phyloP scores from a whole-genome alignment of 2,797 vertebrate species.

The Pygocentrus nattereri region DNA sequence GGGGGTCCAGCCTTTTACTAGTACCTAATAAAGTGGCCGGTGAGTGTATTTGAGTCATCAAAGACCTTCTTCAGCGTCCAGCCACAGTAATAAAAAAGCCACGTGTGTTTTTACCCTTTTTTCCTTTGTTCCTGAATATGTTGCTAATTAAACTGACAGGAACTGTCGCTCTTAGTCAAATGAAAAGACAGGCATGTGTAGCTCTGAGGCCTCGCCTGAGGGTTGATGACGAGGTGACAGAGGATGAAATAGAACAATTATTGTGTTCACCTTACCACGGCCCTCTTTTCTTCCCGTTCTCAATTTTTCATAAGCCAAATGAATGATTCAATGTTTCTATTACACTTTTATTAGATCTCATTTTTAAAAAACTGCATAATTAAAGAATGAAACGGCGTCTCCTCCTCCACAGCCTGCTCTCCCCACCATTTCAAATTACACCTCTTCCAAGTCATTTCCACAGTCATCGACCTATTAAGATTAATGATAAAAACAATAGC shows the following conservation, averaged over 20 bases:
- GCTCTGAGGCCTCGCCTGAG: slow-evolving; percentile 62
- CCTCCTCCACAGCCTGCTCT: slow-evolving; percentile 58
- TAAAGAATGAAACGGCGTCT: slow-evolving; percentile 65
- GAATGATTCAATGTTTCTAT: slow-evolving; percentile 79
- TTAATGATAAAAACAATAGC: slow-evolving; percentile 72
- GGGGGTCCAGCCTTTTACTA: too few relatives aligned
- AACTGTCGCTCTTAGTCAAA: neutral
- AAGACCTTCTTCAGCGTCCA: too few relatives aligned
- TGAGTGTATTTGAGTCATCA: too few relatives aligned
- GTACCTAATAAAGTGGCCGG: too few relatives aligned
- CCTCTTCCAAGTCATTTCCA: slow-evolving; percentile 59
- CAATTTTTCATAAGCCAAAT: slow-evolving; percentile 76
- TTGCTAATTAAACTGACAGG: slow-evolving; percentile 2
- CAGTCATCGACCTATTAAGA: slow-evolving; percentile 64
- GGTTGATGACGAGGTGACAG: slow-evolving; percentile 63
- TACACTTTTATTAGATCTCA: slow-evolving; percentile 75
- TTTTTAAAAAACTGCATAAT: slow-evolving; percentile 72
- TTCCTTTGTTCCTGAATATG: neutral
- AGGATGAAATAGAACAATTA: slow-evolving; percentile 78
- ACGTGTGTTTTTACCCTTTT: neutral
- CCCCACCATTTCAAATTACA: slow-evolving; percentile 65
- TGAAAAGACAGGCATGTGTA: slow-evolving; percentile 3
- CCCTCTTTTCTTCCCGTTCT: slow-evolving; percentile 64
- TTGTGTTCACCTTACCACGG: slow-evolving; percentile 58
- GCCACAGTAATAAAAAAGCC: neutral